Evolutionary conservation across 2,888 invertebrate species (phyloP), one percentile per base, ranked within the genome.

Genomic region (Andrena minutula): DNA sequence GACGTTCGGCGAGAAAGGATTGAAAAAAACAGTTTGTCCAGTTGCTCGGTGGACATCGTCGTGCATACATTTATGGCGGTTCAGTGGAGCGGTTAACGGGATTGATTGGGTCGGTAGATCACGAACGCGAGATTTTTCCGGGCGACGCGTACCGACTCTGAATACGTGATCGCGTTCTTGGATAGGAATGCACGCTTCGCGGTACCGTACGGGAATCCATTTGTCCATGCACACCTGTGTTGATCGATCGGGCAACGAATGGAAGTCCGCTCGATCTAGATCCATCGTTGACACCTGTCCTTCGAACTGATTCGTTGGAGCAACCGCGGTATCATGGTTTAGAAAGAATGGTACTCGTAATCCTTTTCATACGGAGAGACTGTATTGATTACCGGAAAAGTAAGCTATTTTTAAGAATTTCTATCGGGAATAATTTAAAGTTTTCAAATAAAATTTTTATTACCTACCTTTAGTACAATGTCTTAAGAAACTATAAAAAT

Each of bases 11-110:
- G 30, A 47, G 32, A 16, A 58, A 30, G 26, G 53, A 71, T 35
- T 8, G 78, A 28, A 72, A 28, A 58, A 66, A 56, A 53, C 20
- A 58, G 8, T 63, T 74, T 51, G 70, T 28, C 56, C 60, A 58
- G 41, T 41, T 41, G 41, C 41, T 75, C 61, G 32, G 5, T 68
- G 20, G 73, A 75, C 75, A 79, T 78, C 75, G 69, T 75, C 65
- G n/a, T 28, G 68, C 53, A 84, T 80, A 77, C n/a, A 51, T 84
- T 79, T 56, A 65, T 47, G 35, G 58, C 26, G 56, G 69, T 70
- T 70, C 76, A 86, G 83, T 86, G 74, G 89, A 86, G 41, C 89
- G 30, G 64, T 60, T 89, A 89, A 89, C 89, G 89, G 89, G 88
- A 87, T 82, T 53, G 69, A 79, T 82, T 69, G 74, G 41, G 49